These are phyloP conservation scores for Scolopax rusticola DNA, from an alignment of 2,797 vertebrate species.

Conservation along the genomic window DNA sequence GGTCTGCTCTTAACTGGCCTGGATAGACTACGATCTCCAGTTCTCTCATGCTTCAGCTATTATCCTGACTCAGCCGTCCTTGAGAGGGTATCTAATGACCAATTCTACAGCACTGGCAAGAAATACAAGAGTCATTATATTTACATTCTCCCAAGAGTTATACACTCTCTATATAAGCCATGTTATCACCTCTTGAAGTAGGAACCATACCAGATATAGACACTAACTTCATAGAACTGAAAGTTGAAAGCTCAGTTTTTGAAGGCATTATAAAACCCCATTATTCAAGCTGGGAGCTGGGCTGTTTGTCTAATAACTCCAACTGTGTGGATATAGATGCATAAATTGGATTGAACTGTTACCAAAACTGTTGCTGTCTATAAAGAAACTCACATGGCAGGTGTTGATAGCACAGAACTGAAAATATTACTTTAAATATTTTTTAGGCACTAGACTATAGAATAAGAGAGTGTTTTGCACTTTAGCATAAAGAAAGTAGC, in stretches of 20 bases:
- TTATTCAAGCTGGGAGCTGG: not conserved
- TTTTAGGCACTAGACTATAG: not conserved
- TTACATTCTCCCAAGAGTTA: not conserved
- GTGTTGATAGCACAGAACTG: not conserved
- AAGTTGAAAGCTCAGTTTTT: not conserved
- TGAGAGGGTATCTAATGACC: not conserved
- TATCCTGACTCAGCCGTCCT: not conserved
- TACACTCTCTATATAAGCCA: not conserved
- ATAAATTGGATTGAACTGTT: not conserved
- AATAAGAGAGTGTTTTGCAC: not conserved
- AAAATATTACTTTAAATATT: not conserved
- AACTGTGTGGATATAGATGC: not conserved
- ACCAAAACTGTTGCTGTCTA: not conserved
- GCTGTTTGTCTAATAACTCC: not conserved
- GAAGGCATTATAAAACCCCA: not conserved
- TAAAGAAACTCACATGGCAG: not conserved
- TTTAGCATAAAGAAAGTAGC: not conserved
- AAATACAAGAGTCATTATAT: not conserved
- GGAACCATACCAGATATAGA: not conserved
- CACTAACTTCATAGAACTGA: not conserved
- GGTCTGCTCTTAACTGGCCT: not conserved
- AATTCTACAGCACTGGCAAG: not conserved
- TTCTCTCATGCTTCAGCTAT: not conserved
- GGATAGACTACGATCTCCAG: not conserved
- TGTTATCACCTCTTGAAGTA: not conserved